Conservation (phyloP, 1,140 invertebrate genomes). For the Idris sp. region DNA sequence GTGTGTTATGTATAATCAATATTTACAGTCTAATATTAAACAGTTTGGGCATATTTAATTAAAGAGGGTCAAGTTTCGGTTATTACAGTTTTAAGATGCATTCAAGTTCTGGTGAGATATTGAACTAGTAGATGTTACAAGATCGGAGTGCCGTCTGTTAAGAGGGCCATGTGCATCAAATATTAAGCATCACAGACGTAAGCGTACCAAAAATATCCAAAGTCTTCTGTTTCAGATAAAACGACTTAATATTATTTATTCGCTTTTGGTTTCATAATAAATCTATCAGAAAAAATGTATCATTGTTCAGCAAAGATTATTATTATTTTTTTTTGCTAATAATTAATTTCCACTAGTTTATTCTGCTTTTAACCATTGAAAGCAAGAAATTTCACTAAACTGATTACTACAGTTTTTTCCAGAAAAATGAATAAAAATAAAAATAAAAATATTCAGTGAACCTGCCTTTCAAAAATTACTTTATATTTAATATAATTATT, state of each 20-base stretch:
- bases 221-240: slow-evolving; percentile 47
- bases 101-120: slow-evolving; percentile 24
- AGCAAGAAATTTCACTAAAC: no score
- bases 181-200: slow-evolving; percentile 39
- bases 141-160: slow-evolving; percentile 39
- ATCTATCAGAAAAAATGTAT: no score
- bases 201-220: slow-evolving; percentile 41
- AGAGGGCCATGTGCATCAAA: slow-evolving; percentile 61
- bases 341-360: no score
- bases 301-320: no score
- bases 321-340: no score
- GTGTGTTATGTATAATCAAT: slow-evolving; percentile 3
- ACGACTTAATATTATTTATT: slow-evolving; percentile 50
- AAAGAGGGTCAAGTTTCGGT: slow-evolving; percentile 22
- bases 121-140: slow-evolving; percentile 31
- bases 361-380: no score
- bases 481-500: no score
- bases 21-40: slow-evolving; percentile 14
- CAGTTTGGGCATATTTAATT: slow-evolving; percentile 11
- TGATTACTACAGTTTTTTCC: no score
- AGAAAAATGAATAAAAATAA: no score
- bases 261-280: slow-evolving; percentile 12
- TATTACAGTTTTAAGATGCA: slow-evolving; percentile 30
- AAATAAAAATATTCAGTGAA: no score
- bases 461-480: no score